phyloP scores from a whole-genome alignment of 2,888 invertebrate species.

The Lasiommata megera region DNA sequence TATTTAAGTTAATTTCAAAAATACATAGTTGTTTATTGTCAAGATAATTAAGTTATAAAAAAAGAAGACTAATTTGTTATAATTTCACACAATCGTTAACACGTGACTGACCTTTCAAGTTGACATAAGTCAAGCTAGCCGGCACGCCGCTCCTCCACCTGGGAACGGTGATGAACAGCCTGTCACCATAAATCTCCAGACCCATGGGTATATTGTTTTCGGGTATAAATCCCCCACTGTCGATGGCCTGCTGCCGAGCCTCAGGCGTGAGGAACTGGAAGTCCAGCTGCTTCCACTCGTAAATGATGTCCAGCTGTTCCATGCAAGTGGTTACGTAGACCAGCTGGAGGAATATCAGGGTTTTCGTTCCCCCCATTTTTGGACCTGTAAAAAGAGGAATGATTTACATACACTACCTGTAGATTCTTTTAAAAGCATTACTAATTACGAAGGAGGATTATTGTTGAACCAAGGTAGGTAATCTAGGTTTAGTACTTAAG shows the following conservation, averaged over 20 bases:
- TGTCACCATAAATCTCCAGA: constrained; percentile 85
- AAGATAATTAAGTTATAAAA: too few species aligned
- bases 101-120: constrained; percentile 82
- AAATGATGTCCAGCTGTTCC: constrained; percentile 85
- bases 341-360: constrained; percentile 61
- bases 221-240: constrained; percentile 82
- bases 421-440: neutral
- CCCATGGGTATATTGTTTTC: constrained; percentile 89
- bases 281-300: constrained; percentile 88
- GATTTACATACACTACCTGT: too few species aligned
- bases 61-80: too few species aligned
- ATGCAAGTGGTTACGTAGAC: constrained; percentile 68
- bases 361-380: constrained; percentile 56
- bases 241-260: constrained; percentile 81
- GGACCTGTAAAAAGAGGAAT: constrained; percentile 40
- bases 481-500: too few species aligned
- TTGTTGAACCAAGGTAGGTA: too few species aligned
- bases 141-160: constrained; percentile 89
- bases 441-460: too few species aligned
- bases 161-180: constrained; percentile 87
- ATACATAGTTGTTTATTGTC: too few species aligned
- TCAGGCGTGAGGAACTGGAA: constrained; percentile 83
- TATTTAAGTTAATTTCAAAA: too few species aligned
- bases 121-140: constrained; percentile 87
- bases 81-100: too few species aligned